Evolutionary conservation across 2,113 vertebrate genomes (phyloP).

Genomic region (Trogon surrucura): DNA sequence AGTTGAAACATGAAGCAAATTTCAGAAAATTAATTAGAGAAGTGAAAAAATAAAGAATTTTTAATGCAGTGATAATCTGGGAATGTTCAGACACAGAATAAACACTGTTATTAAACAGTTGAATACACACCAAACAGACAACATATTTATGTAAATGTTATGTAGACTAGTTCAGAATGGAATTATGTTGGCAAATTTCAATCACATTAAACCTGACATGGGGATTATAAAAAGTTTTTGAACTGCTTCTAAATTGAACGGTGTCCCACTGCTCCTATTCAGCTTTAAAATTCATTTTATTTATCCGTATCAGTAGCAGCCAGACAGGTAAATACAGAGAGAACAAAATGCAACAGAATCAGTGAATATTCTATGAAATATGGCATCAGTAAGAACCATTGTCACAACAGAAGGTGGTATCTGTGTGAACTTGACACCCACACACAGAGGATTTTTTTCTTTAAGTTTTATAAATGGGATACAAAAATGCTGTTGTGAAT

Average conservation of each 20-base stretch:
- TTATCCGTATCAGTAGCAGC: not conserved
- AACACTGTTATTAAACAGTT: not conserved
- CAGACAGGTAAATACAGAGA: not conserved
- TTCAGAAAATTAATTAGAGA: not conserved
- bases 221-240: not conserved
- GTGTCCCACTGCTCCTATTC: not conserved
- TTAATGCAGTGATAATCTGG: not conserved
- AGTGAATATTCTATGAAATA: not conserved
- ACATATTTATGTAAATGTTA: not conserved
- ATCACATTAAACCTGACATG: not conserved
- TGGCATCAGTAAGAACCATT: not conserved
- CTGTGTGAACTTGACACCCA: not conserved
- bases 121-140: not conserved
- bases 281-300: not conserved
- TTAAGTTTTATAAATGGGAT: not conserved
- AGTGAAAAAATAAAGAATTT: not conserved
- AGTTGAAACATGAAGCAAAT: not conserved
- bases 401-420: not conserved
- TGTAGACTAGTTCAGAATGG: not conserved
- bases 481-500: not conserved
- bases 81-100: not conserved
- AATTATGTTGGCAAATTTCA: not conserved
- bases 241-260: not conserved
- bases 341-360: not conserved
- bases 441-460: not conserved